These are phyloP conservation scores for Labroides dimidiatus DNA, from an alignment of 2,797 vertebrate species.

Conservation along the genomic window DNA sequence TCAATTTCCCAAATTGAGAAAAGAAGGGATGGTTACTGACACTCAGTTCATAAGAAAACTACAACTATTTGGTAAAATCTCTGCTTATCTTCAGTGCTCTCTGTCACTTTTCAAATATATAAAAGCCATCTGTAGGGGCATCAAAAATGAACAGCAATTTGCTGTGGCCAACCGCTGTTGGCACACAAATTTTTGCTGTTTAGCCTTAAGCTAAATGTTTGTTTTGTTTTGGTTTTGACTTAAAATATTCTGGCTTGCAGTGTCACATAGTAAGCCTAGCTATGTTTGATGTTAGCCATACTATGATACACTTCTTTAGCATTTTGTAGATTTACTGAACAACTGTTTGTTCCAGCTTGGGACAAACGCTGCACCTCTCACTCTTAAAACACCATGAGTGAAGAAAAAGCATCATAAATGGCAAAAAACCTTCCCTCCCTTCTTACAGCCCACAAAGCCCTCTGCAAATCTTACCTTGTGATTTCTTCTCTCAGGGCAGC, in stretches of 20 bases:
- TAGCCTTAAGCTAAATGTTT: too few species aligned
- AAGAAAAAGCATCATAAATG: not conserved
- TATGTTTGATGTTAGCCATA: too few species aligned
- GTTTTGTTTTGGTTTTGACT: too few species aligned
- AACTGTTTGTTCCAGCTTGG: too few species aligned
- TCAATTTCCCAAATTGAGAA: not conserved
- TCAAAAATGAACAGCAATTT: constrained; percentile 8
- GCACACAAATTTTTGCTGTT: too few species aligned
- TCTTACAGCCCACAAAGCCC: not conserved
- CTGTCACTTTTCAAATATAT: constrained; percentile 15
- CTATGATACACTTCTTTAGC: too few species aligned
- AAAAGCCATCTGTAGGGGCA: not conserved
- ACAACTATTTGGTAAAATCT: constrained; percentile 5
- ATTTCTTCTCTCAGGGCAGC: constrained; percentile 97
- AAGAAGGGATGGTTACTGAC: not conserved
- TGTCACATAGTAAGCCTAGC: too few species aligned
- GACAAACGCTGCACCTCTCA: not conserved
- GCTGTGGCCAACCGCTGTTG: not conserved
- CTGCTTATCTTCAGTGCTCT: not conserved
- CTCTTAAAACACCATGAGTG: not conserved
- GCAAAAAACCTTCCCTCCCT: not conserved
- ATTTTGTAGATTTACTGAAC: too few species aligned
- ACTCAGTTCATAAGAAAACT: not conserved
- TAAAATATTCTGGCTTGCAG: too few species aligned
- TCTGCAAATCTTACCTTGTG: constrained; percentile 85